Evolutionary conservation across 2,113 vertebrate genomes (phyloP).

Genomic region (Urocitellus parryii): DNA sequence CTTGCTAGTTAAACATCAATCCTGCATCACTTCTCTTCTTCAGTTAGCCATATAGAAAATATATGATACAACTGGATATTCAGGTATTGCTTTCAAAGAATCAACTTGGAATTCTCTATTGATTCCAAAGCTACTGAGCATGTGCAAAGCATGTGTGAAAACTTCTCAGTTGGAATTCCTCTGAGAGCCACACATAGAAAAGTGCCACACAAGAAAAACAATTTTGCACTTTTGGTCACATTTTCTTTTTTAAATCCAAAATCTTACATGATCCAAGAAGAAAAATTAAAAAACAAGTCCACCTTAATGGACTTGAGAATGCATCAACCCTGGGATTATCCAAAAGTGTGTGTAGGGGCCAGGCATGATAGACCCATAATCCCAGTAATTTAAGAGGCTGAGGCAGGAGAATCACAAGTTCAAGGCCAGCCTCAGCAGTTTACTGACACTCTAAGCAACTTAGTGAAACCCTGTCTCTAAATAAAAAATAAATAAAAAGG

Average conservation of each 20-base stretch:
- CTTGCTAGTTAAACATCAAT: conserved; percentile 28
- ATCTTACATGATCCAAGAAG: not conserved
- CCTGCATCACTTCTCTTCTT: not conserved
- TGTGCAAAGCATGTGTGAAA: not conserved
- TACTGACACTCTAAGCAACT: no score
- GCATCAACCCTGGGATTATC: not conserved
- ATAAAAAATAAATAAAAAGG: no score
- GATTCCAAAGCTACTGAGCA: not conserved
- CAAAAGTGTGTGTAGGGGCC: not conserved
- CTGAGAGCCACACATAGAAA: not conserved
- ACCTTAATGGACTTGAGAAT: not conserved
- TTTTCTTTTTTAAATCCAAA: not conserved
- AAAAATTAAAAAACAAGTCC: not conserved
- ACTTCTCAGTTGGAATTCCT: not conserved
- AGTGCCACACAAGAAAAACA: not conserved
- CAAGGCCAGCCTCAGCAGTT: no score
- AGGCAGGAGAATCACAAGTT: no score
- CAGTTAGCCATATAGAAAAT: conserved; percentile 42
- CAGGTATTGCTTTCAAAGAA: not conserved
- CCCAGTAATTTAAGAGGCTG: no score
- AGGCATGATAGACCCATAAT: not conserved
- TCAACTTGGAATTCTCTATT: not conserved
- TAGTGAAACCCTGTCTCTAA: no score
- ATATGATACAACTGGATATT: not conserved
- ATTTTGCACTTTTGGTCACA: conserved; percentile 18